Evolutionary conservation across 2,888 invertebrate genomes (phyloP).

Genomic region (Drosophila vallismaia): DNA sequence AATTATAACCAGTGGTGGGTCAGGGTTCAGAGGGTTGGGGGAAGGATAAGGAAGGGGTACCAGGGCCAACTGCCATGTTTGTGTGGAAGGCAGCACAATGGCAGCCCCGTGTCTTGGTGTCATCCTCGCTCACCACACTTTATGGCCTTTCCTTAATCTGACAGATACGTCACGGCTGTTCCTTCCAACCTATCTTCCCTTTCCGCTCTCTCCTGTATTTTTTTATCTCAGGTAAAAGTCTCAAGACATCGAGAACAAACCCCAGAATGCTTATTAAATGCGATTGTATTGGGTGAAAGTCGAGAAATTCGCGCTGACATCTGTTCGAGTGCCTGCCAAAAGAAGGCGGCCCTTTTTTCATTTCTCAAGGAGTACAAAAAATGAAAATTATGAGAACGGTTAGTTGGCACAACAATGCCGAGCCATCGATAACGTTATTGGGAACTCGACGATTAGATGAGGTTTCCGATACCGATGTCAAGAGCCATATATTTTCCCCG

Average conservation of each 20-base stretch:
- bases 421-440: constrained; percentile 43
- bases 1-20: constrained; percentile 65
- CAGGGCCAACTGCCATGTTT: constrained; percentile 72
- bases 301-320: constrained; percentile 70
- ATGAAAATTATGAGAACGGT: constrained; percentile 56
- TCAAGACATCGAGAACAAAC: constrained; percentile 8
- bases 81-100: constrained; percentile 66
- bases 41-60: constrained; percentile 6
- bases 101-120: constrained; percentile 65
- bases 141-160: constrained; percentile 78
- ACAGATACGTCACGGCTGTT: constrained; percentile 78
- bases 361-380: background rate
- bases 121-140: constrained; percentile 79
- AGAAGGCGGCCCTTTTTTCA: constrained; percentile 49
- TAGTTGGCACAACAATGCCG: constrained; percentile 56
- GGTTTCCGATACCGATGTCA: constrained; percentile 11
- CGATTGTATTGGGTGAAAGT: constrained; percentile 70
- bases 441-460: constrained; percentile 60
- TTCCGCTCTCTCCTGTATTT: constrained; percentile 3
- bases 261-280: constrained; percentile 72
- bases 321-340: constrained; percentile 71
- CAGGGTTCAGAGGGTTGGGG: constrained; percentile 21
- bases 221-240: constrained; percentile 15
- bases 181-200: constrained; percentile 12
- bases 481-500: constrained; percentile 28